Evolutionary conservation across 2,888 invertebrate genomes (phyloP).

Genomic region (Busseola fusca): DNA sequence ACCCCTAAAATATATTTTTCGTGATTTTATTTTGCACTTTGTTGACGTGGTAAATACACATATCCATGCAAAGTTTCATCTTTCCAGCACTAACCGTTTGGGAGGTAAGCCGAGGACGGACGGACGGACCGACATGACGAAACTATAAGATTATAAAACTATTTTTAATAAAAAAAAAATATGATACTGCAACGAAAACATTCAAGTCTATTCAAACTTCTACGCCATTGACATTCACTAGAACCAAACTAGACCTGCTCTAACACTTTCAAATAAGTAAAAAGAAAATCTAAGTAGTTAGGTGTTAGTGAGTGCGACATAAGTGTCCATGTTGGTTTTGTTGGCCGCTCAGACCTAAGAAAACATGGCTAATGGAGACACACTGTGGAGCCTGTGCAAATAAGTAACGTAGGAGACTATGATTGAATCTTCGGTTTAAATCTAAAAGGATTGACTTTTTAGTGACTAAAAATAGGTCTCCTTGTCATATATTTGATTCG

Average conservation of each 20-base stretch:
- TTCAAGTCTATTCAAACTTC: not conserved
- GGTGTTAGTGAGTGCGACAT: slow-evolving; percentile 36
- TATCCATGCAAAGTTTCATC: too few species aligned
- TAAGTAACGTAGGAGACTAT: slow-evolving; percentile 31
- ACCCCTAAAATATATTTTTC: too few species aligned
- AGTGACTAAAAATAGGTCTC: not conserved
- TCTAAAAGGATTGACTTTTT: not conserved
- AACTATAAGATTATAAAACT: too few species aligned
- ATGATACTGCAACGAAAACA: not conserved
- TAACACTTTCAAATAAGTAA: slow-evolving; percentile 30
- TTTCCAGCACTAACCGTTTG: too few species aligned
- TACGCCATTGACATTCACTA: not conserved
- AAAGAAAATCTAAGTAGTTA: slow-evolving; percentile 43
- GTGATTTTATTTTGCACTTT: too few species aligned
- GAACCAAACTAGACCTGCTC: not conserved
- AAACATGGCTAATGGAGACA: slow-evolving; percentile 69
- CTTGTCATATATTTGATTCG: not conserved
- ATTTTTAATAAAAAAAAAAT: too few species aligned
- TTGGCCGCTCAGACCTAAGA: slow-evolving; percentile 62
- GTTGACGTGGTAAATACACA: too few species aligned
- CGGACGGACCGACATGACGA: too few species aligned
- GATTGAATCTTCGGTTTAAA: slow-evolving; percentile 18
- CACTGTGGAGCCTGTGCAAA: slow-evolving; percentile 58
- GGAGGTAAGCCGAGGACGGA: too few species aligned
- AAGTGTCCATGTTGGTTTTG: slow-evolving; percentile 61